Conservation (phyloP, 2,888 invertebrate species). For the Diachrysia chrysitis region DNA sequence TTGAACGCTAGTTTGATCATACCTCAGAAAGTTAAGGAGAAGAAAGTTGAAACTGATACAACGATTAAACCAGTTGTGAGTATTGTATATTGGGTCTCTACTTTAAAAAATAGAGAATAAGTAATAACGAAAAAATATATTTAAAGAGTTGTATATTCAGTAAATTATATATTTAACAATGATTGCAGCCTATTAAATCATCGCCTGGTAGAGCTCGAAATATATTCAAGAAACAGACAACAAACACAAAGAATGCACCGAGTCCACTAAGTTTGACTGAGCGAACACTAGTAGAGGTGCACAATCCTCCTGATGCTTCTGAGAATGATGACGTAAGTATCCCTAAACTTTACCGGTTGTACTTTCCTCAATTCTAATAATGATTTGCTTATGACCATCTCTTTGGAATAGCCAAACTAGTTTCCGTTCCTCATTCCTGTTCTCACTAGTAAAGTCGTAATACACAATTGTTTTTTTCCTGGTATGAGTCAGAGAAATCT, state of each 20-base stretch:
- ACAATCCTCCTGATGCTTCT: constrained; percentile 62
- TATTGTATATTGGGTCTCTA: constrained; percentile 18
- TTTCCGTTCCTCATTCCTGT: too few relatives aligned
- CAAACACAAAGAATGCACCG: constrained; percentile 68
- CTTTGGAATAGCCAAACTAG: too few relatives aligned
- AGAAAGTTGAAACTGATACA: constrained; percentile 73
- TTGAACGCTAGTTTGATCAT: constrained; percentile 82
- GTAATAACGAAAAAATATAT: not conserved
- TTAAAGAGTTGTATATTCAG: not conserved
- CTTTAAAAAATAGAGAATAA: not conserved
- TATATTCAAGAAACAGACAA: constrained; percentile 86
- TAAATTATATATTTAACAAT: not conserved
- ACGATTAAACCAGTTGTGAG: constrained; percentile 84
- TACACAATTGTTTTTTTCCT: too few relatives aligned
- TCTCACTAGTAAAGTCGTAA: too few relatives aligned
- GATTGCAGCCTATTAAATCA: constrained; percentile 79
- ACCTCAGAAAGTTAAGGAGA: constrained; percentile 79
- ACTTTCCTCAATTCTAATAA: not conserved
- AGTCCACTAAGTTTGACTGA: constrained; percentile 84
- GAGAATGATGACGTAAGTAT: constrained; percentile 80
- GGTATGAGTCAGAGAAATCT: too few relatives aligned
- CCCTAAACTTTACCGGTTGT: not conserved
- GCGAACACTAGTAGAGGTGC: constrained; percentile 78
- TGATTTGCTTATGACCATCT: too few relatives aligned
- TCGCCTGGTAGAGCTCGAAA: constrained; percentile 81